Evolutionary conservation across 2,888 invertebrate species (phyloP).

Genomic region (Ligdia adustata): DNA sequence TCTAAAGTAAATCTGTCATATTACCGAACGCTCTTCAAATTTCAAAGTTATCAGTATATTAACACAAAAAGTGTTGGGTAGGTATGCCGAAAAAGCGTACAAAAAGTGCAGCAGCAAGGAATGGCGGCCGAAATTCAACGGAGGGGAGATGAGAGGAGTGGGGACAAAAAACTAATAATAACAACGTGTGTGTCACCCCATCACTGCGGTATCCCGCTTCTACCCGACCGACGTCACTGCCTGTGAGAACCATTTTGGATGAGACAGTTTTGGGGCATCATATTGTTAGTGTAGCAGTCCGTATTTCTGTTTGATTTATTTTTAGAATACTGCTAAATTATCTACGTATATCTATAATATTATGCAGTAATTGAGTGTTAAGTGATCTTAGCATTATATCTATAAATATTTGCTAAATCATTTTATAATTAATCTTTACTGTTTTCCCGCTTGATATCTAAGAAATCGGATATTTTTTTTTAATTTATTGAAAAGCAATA

Average conservation of each 20-base stretch:
- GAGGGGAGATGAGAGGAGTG: slow-evolving; percentile 63
- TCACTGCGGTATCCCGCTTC: slow-evolving; percentile 67
- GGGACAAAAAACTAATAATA: slow-evolving; percentile 83
- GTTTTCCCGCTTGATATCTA: too few species aligned
- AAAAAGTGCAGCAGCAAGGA: slow-evolving; percentile 67
- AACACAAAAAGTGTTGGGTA: slow-evolving; percentile 31
- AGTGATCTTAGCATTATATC: too few species aligned
- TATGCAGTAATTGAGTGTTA: too few species aligned
- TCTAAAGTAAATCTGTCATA: too few species aligned
- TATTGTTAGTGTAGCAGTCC: slow-evolving; percentile 31
- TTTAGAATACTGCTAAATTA: too few species aligned
- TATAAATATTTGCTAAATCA: too few species aligned
- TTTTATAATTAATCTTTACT: too few species aligned
- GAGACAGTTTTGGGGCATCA: slow-evolving; percentile 43
- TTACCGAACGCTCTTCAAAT: too few species aligned
- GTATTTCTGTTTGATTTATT: too few species aligned
- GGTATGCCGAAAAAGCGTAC: slow-evolving; percentile 57
- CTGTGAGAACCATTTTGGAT: slow-evolving; percentile 69
- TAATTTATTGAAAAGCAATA: too few species aligned
- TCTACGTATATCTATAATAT: too few species aligned
- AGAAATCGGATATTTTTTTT: too few species aligned
- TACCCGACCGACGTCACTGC: slow-evolving; percentile 63
- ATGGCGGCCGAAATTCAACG: slow-evolving; percentile 65
- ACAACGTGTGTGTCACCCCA: slow-evolving; percentile 77
- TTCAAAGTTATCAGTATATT: slow-evolving; percentile 11